Conservation (phyloP, 1,140 invertebrate genomes). For the Philopotamus ludificatus region DNA sequence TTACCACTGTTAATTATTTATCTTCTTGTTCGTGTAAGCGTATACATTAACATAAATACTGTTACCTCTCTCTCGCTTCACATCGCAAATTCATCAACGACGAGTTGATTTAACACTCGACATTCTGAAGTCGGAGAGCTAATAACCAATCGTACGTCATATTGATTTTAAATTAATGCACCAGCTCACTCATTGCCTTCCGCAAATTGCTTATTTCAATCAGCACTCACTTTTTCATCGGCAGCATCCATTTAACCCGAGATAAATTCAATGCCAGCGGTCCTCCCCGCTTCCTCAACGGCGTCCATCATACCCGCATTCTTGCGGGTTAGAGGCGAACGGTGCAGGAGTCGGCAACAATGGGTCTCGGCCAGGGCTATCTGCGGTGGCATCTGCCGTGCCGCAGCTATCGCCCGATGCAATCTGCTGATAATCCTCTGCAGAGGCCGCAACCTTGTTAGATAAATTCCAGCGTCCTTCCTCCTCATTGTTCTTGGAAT, state of each 20-base stretch:
- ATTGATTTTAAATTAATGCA: neutral
- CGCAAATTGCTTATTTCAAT: neutral
- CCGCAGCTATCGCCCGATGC: constrained; percentile 1
- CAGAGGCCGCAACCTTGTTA: constrained; percentile 15
- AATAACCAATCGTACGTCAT: neutral
- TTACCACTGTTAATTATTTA: too few relatives aligned
- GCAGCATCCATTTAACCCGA: too few relatives aligned
- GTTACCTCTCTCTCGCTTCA: too few relatives aligned
- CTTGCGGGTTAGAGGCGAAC: neutral
- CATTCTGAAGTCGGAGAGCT: neutral
- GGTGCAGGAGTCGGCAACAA: constrained; percentile 16
- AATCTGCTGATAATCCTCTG: constrained; percentile 6
- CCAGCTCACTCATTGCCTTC: neutral
- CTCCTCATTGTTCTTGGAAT: constrained; percentile 16
- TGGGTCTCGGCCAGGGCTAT: constrained; percentile 7
- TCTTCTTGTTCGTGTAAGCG: too few relatives aligned
- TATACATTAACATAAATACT: too few relatives aligned
- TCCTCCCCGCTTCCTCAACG: constrained; percentile 5
- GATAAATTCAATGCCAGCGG: too few relatives aligned
- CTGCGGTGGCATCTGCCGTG: constrained; percentile 2
- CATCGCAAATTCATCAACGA: too few relatives aligned
- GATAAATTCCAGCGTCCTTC: constrained; percentile 22
- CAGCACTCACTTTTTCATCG: too few relatives aligned
- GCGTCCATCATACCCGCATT: constrained; percentile 13
- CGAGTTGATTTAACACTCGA: neutral